Percentiles rank a stretch among this genome's conserved stretches.
phyloP scores from a whole-genome alignment of 2,797 vertebrate species.

The Rhinoraja longicauda region DNA sequence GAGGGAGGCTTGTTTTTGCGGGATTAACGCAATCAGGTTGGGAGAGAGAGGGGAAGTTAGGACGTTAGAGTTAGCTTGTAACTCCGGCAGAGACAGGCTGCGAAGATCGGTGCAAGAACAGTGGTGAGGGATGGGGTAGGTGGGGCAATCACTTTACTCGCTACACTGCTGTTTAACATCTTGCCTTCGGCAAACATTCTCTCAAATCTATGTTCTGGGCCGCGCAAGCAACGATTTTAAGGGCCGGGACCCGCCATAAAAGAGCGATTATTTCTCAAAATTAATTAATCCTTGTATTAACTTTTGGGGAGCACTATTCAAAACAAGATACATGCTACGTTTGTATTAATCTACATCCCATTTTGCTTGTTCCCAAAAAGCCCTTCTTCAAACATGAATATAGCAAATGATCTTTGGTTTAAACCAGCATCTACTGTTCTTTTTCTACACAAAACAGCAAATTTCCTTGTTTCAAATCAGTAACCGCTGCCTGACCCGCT shows the following conservation, averaged over 20 bases:
- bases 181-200: neutral
- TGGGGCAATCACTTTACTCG: neutral
- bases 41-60: conserved; percentile 54
- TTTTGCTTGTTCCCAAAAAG: neutral
- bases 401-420: no score
- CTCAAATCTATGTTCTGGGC: neutral
- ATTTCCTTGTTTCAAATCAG: neutral
- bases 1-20: conserved; percentile 52
- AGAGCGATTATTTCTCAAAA: neutral
- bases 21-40: conserved; percentile 47
- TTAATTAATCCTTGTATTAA: neutral
- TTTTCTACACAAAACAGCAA: neutral
- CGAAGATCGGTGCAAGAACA: neutral
- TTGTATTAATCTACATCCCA: neutral
- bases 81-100: no score
- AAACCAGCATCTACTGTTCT: no score
- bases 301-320: neutral
- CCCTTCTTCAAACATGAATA: neutral
- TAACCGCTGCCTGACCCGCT: no score
- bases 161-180: neutral
- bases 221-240: neutral
- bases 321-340: neutral
- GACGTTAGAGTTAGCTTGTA: no score
- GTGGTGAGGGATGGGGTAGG: neutral
- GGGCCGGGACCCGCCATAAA: no score